Evolutionary conservation across 1,140 invertebrate genomes (phyloP).

Genomic region (Cherax quadricarinatus): DNA sequence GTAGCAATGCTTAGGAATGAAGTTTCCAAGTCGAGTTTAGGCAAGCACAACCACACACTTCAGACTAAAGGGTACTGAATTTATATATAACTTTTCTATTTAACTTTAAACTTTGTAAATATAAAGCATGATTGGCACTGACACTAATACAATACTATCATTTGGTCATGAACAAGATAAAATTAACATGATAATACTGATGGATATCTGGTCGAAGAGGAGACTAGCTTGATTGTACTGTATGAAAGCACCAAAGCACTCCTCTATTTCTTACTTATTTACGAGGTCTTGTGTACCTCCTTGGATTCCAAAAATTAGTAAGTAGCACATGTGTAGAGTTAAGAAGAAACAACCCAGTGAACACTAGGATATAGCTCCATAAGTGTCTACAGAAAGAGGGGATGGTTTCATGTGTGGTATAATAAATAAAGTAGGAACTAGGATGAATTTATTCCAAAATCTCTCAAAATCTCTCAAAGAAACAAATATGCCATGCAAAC

Average conservation of each 20-base stretch:
- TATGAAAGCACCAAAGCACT: background rate
- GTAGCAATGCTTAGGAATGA: background rate
- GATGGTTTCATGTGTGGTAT: background rate
- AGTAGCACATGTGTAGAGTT: background rate
- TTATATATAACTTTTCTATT: background rate
- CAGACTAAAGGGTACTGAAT: background rate
- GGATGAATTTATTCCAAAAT: conserved; percentile 44
- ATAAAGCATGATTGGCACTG: background rate
- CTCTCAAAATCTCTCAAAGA: background rate
- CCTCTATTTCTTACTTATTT: background rate
- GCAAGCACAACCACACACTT: conserved; percentile 5
- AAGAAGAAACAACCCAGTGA: background rate
- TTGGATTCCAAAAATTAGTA: background rate
- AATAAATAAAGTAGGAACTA: conserved; percentile 45
- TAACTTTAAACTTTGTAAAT: background rate
- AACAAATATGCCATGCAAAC: conserved; percentile 51
- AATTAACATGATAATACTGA: conserved; percentile 1
- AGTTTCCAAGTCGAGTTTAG: background rate
- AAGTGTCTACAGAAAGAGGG: background rate
- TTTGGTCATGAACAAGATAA: background rate
- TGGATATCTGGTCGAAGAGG: background rate
- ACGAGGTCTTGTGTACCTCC: background rate
- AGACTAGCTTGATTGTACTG: background rate
- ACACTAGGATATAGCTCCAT: background rate
- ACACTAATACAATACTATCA: background rate